Evolutionary conservation across 2,888 invertebrate species (phyloP).

Genomic region (Leucophenga montana): DNA sequence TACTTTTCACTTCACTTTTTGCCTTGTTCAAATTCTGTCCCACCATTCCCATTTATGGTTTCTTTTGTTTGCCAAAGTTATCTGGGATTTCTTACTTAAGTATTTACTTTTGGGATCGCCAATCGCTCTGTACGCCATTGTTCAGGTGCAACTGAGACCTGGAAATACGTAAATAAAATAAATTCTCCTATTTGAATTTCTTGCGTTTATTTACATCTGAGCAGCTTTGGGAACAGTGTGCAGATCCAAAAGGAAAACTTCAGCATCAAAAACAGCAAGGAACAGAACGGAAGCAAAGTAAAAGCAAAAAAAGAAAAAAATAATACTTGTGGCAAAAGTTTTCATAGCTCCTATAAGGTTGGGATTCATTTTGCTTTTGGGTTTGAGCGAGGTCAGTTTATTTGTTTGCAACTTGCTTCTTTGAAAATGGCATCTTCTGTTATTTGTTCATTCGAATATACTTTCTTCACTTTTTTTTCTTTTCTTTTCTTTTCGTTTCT

Average conservation of each 20-base stretch:
- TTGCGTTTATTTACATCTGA: conserved; percentile 63
- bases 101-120: conserved; percentile 56
- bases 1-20: not conserved
- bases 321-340: conserved; percentile 5
- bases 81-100: conserved; percentile 53
- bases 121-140: conserved; percentile 46
- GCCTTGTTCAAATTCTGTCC: not conserved
- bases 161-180: conserved; percentile 4
- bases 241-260: not conserved
- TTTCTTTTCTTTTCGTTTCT: not conserved
- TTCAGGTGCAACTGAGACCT: conserved; percentile 55
- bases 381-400: conserved; percentile 37
- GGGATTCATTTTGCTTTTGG: conserved; percentile 19
- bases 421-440: conserved; percentile 9
- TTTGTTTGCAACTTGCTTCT: not conserved
- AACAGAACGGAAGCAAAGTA: not conserved
- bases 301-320: conserved; percentile 1
- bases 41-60: conserved; percentile 36
- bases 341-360: not conserved
- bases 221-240: conserved; percentile 30
- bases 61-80: conserved; percentile 55
- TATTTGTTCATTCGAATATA: not conserved
- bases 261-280: not conserved
- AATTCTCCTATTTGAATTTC: conserved; percentile 58
- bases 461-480: not conserved